phyloP scores from a whole-genome alignment of 2,113 vertebrate genomes.

The Triplophysa rosa region DNA sequence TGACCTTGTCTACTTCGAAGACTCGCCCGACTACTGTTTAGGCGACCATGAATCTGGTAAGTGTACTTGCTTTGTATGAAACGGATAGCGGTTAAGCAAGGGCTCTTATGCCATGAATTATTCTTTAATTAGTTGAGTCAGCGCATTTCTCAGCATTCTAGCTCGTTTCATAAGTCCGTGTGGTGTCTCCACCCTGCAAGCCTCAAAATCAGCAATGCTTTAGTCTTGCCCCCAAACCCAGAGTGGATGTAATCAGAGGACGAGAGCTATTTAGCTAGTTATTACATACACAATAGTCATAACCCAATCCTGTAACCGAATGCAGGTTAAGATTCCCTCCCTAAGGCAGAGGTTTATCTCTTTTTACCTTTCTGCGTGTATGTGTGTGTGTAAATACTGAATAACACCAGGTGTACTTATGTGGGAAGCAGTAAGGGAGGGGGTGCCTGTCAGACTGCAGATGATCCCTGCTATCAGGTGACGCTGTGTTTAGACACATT shows the following conservation, averaged over 20 bases:
- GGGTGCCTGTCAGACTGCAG: constrained; percentile 57
- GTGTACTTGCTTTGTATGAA: constrained; percentile 40
- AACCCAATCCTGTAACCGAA: constrained; percentile 46
- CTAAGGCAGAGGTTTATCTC: constrained; percentile 44
- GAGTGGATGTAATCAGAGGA: constrained; percentile 50
- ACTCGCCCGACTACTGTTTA: constrained; percentile 96
- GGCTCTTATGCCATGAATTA: neutral
- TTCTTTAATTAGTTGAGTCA: neutral
- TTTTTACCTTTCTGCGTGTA: constrained; percentile 43
- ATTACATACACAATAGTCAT: constrained; percentile 52
- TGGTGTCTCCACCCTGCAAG: constrained; percentile 20
- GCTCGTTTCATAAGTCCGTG: constrained; percentile 24
- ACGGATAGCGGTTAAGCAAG: no score
- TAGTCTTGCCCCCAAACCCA: constrained; percentile 48
- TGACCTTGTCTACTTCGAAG: constrained; percentile 94
- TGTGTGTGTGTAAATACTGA: constrained; percentile 48
- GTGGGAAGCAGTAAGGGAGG: constrained; percentile 40
- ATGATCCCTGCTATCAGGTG: constrained; percentile 54
- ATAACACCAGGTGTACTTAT: constrained; percentile 56
- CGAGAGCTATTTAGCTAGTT: constrained; percentile 48
- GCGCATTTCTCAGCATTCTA: constrained; percentile 1
- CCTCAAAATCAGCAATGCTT: constrained; percentile 45
- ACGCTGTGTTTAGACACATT: constrained; percentile 63
- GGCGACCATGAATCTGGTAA: constrained; percentile 87
- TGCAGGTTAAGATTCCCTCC: constrained; percentile 42